Evolutionary conservation across 2,888 invertebrate species (phyloP).

Genomic region (Meiosimyza platycephala): DNA sequence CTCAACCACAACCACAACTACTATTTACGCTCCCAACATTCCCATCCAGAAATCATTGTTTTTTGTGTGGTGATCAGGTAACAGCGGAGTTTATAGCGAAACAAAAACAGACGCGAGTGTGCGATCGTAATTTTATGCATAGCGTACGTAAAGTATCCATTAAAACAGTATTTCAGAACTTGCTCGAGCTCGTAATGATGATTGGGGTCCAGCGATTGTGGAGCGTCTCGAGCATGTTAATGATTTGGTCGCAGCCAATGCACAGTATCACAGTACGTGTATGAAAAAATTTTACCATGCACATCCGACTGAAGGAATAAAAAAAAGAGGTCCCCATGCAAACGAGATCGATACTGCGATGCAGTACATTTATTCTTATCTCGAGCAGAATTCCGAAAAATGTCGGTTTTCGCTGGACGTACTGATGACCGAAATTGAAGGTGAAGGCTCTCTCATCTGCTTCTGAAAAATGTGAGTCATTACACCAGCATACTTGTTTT

Average conservation of each 20-base stretch:
- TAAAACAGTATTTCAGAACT: not conserved
- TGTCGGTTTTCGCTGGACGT: not conserved
- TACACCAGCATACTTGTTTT: not conserved
- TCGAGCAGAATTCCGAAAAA: not conserved
- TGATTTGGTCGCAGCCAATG: not conserved
- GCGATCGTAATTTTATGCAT: too few relatives aligned
- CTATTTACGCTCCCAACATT: too few relatives aligned
- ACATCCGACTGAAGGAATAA: not conserved
- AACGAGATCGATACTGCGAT: not conserved
- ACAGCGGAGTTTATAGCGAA: too few relatives aligned
- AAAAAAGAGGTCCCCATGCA: not conserved
- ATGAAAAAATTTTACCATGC: not conserved
- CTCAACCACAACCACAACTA: too few relatives aligned
- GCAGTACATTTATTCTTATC: constrained; percentile 2
- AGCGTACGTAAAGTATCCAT: not conserved
- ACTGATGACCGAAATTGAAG: too few relatives aligned
- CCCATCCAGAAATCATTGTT: too few relatives aligned
- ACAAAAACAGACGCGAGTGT: too few relatives aligned
- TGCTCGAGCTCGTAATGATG: not conserved
- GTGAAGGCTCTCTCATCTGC: not conserved
- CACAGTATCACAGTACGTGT: not conserved
- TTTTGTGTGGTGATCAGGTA: too few relatives aligned
- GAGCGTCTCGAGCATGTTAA: not conserved
- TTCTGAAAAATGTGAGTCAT: not conserved
- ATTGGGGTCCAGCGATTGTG: not conserved